phyloP scores from a whole-genome alignment of 2,113 vertebrate genomes.

The Aspiorhynchus laticeps region DNA sequence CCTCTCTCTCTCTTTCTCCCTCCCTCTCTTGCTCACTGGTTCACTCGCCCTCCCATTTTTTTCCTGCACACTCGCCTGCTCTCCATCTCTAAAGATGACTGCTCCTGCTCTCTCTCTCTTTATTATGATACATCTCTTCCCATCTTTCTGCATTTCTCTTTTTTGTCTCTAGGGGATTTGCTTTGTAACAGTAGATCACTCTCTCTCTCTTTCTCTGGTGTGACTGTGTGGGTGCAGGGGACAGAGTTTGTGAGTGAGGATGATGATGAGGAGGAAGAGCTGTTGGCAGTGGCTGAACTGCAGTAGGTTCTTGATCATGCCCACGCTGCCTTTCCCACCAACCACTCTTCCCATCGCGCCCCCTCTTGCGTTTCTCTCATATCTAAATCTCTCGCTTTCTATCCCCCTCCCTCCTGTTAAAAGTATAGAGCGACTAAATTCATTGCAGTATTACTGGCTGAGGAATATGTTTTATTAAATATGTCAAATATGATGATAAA shows the following conservation, averaged over 20 bases:
- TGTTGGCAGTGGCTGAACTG: constrained; percentile 60
- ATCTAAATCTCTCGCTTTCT: constrained; percentile 22
- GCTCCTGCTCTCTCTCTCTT: constrained; percentile 24
- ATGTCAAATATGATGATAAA: background rate
- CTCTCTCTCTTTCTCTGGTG: constrained; percentile 39
- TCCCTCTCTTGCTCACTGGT: constrained; percentile 38
- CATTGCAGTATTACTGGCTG: background rate
- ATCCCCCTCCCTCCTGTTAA: no score
- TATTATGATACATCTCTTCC: constrained; percentile 6
- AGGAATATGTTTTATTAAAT: background rate
- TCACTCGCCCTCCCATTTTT: constrained; percentile 57
- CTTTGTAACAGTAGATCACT: constrained; percentile 33
- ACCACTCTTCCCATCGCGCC: constrained; percentile 27
- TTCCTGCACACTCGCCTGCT: constrained; percentile 54
- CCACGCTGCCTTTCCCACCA: constrained; percentile 38
- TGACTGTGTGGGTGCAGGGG: constrained; percentile 58
- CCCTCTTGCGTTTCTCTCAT: background rate
- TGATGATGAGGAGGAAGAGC: constrained; percentile 56
- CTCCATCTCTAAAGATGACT: constrained; percentile 53
- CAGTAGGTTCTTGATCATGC: constrained; percentile 59
- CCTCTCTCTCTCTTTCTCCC: constrained; percentile 45
- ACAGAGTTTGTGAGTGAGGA: constrained; percentile 52
- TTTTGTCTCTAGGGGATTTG: constrained; percentile 24
- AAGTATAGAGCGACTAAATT: background rate
- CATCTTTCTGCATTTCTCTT: constrained; percentile 8